Conservation (phyloP, 2,888 invertebrate genomes). For the Therioaphis trifolii region DNA sequence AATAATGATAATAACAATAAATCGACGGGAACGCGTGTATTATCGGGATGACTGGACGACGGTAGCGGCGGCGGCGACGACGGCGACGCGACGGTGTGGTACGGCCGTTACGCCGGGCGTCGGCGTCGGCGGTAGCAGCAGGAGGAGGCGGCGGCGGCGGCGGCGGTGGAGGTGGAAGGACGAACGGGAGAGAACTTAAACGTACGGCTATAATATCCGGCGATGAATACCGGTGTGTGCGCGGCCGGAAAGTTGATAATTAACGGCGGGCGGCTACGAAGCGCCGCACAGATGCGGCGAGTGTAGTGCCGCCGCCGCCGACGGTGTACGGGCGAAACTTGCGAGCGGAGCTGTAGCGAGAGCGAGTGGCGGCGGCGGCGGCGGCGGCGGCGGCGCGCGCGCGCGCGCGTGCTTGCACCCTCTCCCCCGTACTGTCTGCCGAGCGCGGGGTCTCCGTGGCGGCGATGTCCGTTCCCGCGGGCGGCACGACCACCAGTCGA, state of each 20-base stretch:
- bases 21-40: too few relatives aligned
- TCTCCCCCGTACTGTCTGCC: conserved; percentile 26
- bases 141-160: not conserved
- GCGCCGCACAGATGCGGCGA: not conserved
- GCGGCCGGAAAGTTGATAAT: conserved; percentile 56
- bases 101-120: not conserved
- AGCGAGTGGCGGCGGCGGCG: conserved; percentile 30
- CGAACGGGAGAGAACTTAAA: not conserved
- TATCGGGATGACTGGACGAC: not conserved
- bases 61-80: not conserved
- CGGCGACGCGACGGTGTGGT: not conserved
- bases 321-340: not conserved
- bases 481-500: conserved; percentile 45
- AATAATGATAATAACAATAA: too few relatives aligned
- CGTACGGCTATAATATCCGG: conserved; percentile 59
- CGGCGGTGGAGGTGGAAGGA: not conserved
- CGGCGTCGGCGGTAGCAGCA: too few relatives aligned
- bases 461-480: conserved; percentile 37
- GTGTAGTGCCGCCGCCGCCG: not conserved
- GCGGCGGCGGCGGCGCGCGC: conserved; percentile 36
- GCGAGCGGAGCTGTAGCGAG: too few relatives aligned
- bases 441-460: conserved; percentile 4
- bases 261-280: conserved; percentile 41
- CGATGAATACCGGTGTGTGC: conserved; percentile 44
- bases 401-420: too few relatives aligned